Conservation (phyloP, 1,140 invertebrate species). For the Ctenoplectra terminalis region DNA sequence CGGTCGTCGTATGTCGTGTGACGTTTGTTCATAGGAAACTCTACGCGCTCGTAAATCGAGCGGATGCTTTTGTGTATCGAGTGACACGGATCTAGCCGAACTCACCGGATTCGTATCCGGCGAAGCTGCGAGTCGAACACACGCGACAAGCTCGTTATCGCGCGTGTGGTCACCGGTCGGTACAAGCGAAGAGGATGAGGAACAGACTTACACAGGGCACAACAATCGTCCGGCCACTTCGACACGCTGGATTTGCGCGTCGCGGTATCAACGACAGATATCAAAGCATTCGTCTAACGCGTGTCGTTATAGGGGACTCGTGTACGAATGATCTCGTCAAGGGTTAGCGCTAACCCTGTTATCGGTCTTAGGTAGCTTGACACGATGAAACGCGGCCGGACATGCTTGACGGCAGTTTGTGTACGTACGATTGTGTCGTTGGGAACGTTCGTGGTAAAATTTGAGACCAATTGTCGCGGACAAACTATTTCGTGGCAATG, state of each 20-base stretch:
- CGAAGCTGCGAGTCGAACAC: slow-evolving; percentile 56
- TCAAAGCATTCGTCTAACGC: slow-evolving; percentile 57
- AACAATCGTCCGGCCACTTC: slow-evolving; percentile 43
- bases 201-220: slow-evolving; percentile 25
- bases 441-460: too few relatives aligned
- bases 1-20: neutral
- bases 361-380: neutral
- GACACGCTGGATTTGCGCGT: slow-evolving; percentile 51
- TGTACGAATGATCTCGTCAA: slow-evolving; percentile 10
- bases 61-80: slow-evolving; percentile 66
- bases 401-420: neutral
- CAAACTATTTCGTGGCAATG: too few relatives aligned
- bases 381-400: too few relatives aligned
- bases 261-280: slow-evolving; percentile 60
- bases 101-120: slow-evolving; percentile 47
- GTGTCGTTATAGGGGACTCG: slow-evolving; percentile 40
- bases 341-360: slow-evolving; percentile 7
- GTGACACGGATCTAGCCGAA: slow-evolving; percentile 57
- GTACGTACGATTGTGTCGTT: too few relatives aligned
- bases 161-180: slow-evolving; percentile 25
- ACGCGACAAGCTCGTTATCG: slow-evolving; percentile 61
- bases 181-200: neutral
- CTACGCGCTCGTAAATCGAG: slow-evolving; percentile 60
- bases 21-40: slow-evolving; percentile 31
- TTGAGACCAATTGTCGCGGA: too few relatives aligned